phyloP scores from a whole-genome alignment of 2,113 vertebrate species.

The Coturnix japonica region DNA sequence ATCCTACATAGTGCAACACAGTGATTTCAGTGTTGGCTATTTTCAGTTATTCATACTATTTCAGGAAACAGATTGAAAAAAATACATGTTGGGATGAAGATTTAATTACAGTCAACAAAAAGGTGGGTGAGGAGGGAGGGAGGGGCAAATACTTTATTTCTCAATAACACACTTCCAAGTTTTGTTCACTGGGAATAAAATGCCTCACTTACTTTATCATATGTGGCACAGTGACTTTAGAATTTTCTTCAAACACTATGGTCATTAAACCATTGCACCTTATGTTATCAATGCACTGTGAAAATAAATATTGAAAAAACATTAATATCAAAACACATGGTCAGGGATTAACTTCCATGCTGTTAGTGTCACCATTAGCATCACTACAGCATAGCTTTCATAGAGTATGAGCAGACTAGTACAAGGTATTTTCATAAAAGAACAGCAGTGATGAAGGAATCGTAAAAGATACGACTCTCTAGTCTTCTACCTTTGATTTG shows the following conservation, averaged over 20 bases:
- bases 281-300: constrained; percentile 97
- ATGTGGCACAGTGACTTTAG: constrained; percentile 97
- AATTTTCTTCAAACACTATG: constrained; percentile 98
- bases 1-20: background rate
- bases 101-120: background rate
- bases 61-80: background rate
- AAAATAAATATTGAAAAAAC: constrained; percentile 49
- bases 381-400: background rate
- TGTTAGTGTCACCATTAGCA: background rate
- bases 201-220: constrained; percentile 95
- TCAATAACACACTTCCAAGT: background rate
- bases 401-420: background rate
- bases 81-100: background rate
- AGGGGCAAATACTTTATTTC: background rate
- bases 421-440: background rate
- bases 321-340: background rate
- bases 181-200: background rate
- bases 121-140: fast-evolving
- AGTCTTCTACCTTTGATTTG: background rate
- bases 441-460: background rate
- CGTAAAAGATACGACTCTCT: background rate
- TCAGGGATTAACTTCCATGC: background rate
- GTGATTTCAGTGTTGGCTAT: background rate
- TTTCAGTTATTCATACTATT: background rate
- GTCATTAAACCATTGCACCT: constrained; percentile 99